A percentile compares a stretch with the other conserved stretches of the same genome.
These are phyloP conservation scores for Pterostichus madidus DNA, from an alignment of 2,888 invertebrate genomes.

Conservation along the genomic window DNA sequence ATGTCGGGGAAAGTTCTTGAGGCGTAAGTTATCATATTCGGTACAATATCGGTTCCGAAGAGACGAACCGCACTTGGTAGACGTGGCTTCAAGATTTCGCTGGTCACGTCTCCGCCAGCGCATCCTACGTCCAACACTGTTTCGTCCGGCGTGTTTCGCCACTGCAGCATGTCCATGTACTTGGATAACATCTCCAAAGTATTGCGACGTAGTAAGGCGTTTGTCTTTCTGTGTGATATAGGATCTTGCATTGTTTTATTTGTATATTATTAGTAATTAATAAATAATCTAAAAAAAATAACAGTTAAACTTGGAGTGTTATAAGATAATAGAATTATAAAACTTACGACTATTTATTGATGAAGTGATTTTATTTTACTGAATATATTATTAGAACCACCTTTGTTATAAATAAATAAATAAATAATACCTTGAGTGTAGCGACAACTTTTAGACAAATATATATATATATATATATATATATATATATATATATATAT, in stretches of 20 bases:
- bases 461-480: too few relatives aligned
- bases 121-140: constrained; percentile 82
- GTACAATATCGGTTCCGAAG: constrained; percentile 83
- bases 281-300: too few relatives aligned
- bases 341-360: too few relatives aligned
- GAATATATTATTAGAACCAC: too few relatives aligned
- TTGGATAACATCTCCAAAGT: not conserved
- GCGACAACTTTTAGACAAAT: too few relatives aligned
- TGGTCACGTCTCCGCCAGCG: constrained; percentile 83
- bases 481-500: too few relatives aligned
- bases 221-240: not conserved
- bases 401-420: too few relatives aligned
- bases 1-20: constrained; percentile 77
- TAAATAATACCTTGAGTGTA: too few relatives aligned
- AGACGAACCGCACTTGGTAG: constrained; percentile 78
- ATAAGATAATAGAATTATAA: too few relatives aligned
- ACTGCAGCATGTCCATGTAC: not conserved
- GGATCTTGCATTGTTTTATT: not conserved
- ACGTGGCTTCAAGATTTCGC: constrained; percentile 79
- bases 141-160: not conserved
- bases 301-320: too few relatives aligned
- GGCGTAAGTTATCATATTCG: constrained; percentile 83
- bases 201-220: not conserved
- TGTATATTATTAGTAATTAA: too few relatives aligned
- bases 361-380: too few relatives aligned